Evolutionary conservation across 2,888 invertebrate species (phyloP).

Genomic region (Ochropleura leucogaster): DNA sequence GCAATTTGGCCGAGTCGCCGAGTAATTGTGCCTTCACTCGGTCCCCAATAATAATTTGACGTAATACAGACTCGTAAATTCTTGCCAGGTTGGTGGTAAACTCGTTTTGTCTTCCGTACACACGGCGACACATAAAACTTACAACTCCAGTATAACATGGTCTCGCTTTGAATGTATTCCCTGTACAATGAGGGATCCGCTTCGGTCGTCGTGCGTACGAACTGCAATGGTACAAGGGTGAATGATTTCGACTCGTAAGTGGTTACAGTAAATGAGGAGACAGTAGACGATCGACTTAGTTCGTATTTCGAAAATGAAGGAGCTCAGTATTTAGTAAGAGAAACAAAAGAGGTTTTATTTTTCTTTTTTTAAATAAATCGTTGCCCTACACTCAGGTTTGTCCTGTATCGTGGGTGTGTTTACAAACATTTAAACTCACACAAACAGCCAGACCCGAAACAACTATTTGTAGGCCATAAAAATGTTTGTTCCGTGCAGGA

Average conservation of each 20-base stretch:
- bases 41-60: slow-evolving; percentile 78
- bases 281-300: background rate
- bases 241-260: background rate
- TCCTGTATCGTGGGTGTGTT: too few relatives aligned
- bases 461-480: too few relatives aligned
- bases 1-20: slow-evolving; percentile 72
- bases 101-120: slow-evolving; percentile 35
- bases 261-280: background rate
- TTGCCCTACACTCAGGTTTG: too few relatives aligned
- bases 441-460: too few relatives aligned
- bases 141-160: too few relatives aligned
- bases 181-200: too few relatives aligned
- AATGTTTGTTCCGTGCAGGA: too few relatives aligned
- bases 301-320: background rate
- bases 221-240: background rate
- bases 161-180: too few relatives aligned
- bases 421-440: too few relatives aligned
- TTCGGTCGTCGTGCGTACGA: too few relatives aligned
- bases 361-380: too few relatives aligned
- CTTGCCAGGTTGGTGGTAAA: slow-evolving; percentile 60
- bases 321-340: background rate
- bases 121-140: too few relatives aligned
- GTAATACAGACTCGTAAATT: slow-evolving; percentile 77
- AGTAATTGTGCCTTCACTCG: slow-evolving; percentile 64
- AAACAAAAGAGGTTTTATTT: background rate